Evolutionary conservation across 2,888 invertebrate species (phyloP).

Genomic region (Harmothoe impar): DNA sequence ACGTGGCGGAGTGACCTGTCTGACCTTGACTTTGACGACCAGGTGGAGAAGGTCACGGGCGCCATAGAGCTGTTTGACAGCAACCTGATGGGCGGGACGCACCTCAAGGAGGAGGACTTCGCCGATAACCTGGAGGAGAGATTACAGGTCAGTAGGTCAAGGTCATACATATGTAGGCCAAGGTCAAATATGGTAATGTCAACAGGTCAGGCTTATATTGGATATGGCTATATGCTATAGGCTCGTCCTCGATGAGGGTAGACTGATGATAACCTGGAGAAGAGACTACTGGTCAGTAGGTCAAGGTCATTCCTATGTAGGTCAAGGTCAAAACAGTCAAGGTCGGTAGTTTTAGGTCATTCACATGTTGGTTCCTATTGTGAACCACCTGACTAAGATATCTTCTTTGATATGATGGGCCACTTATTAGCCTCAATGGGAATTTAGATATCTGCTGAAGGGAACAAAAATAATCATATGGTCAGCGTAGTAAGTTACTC

Average conservation of each 20-base stretch:
- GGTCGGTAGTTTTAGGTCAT: too few relatives aligned
- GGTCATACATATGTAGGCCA: neutral
- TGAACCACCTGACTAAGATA: too few relatives aligned
- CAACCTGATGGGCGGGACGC: constrained; percentile 74
- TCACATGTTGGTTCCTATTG: too few relatives aligned
- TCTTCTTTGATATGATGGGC: too few relatives aligned
- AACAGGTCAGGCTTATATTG: too few relatives aligned
- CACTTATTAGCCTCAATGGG: too few relatives aligned
- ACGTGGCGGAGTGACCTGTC: constrained; percentile 20
- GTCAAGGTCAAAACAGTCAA: neutral
- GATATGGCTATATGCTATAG: too few relatives aligned
- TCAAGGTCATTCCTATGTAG: neutral
- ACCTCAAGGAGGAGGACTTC: constrained; percentile 73
- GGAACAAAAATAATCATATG: too few relatives aligned
- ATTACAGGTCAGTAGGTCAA: constrained; percentile 73
- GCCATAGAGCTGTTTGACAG: constrained; percentile 74
- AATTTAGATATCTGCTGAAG: too few relatives aligned
- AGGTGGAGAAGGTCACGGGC: constrained; percentile 73
- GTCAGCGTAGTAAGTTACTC: too few relatives aligned
- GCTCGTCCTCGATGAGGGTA: too few relatives aligned
- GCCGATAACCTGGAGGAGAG: constrained; percentile 75
- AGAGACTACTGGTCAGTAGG: constrained; percentile 74
- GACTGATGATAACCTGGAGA: constrained; percentile 75
- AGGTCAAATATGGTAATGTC: neutral
- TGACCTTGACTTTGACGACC: constrained; percentile 64